These are phyloP conservation scores for Phrynocephalus guinanensis DNA, from an alignment of 2,797 vertebrate species.

Conservation along the genomic window DNA sequence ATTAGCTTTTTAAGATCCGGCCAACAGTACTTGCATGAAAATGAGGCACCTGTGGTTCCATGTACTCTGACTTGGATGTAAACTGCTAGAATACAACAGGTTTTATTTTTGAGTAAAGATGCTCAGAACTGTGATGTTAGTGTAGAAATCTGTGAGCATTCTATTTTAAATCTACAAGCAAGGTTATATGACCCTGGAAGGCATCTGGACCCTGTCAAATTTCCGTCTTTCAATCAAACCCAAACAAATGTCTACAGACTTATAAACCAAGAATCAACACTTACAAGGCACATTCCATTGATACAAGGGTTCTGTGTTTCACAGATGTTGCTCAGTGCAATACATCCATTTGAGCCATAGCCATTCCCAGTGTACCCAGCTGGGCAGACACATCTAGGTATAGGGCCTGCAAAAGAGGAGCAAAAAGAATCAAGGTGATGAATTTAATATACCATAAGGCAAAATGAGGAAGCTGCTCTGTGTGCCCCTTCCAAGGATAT, in stretches of 20 bases:
- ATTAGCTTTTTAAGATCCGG: background rate
- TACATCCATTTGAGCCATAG: slow-evolving; percentile 86
- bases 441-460: background rate
- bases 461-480: background rate
- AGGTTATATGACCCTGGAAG: background rate
- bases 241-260: accelerated
- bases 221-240: background rate
- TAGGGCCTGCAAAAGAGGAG: slow-evolving; percentile 74
- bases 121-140: background rate
- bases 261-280: slow-evolving; percentile 58
- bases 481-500: background rate
- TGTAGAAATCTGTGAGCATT: background rate
- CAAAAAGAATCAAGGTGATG: background rate
- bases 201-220: background rate
- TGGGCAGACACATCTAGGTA: slow-evolving; percentile 87
- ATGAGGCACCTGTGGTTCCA: background rate
- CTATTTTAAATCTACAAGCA: background rate
- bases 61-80: background rate
- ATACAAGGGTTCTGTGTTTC: slow-evolving; percentile 87
- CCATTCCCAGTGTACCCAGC: slow-evolving; percentile 87
- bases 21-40: background rate
- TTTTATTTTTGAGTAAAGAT: background rate
- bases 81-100: background rate
- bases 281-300: slow-evolving; percentile 90
- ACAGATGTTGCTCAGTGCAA: slow-evolving; percentile 81